A percentile compares a stretch with the other conserved stretches of the same genome.
phyloP scores from a whole-genome alignment of 2,113 vertebrate genomes.

The Malurus cyaneus region DNA sequence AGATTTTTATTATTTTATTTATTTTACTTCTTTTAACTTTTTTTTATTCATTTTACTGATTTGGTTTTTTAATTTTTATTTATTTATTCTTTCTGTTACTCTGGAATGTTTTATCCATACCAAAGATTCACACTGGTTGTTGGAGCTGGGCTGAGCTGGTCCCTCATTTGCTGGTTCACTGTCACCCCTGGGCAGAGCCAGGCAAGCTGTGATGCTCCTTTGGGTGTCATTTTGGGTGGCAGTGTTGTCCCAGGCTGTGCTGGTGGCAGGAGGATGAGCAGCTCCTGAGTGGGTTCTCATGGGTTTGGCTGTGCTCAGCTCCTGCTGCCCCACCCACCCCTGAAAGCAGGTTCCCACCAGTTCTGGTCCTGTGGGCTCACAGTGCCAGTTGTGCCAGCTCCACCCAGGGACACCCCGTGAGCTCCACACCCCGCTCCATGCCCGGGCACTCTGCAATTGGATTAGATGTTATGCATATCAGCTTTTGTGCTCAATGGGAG shows the following conservation, averaged over 20 bases:
- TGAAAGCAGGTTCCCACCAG: rapidly evolving
- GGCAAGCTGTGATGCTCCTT: rapidly evolving
- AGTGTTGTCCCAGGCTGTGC: background rate
- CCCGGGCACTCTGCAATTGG: constrained; percentile 26
- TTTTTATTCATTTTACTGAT: too few species aligned
- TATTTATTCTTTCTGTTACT: rapidly evolving
- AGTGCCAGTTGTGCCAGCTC: background rate
- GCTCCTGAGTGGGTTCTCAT: background rate
- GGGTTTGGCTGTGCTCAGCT: background rate
- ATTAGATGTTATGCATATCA: constrained; percentile 49
- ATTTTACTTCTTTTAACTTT: too few species aligned
- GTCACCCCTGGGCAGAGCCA: background rate
- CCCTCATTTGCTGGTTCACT: background rate
- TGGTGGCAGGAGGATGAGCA: background rate
- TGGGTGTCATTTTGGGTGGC: background rate
- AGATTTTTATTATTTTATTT: too few species aligned
- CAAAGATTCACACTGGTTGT: rapidly evolving
- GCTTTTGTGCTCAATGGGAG: constrained; percentile 12
- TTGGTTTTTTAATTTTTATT: too few species aligned
- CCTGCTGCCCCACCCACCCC: background rate
- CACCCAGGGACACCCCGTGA: background rate
- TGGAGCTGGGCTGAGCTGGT: background rate
- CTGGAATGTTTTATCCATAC: background rate
- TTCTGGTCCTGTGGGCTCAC: background rate
- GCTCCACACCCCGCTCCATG: background rate